Base-by-base conservation (phyloP, 2,113 vertebrate species). In the Oreamnos americanus region DNA sequence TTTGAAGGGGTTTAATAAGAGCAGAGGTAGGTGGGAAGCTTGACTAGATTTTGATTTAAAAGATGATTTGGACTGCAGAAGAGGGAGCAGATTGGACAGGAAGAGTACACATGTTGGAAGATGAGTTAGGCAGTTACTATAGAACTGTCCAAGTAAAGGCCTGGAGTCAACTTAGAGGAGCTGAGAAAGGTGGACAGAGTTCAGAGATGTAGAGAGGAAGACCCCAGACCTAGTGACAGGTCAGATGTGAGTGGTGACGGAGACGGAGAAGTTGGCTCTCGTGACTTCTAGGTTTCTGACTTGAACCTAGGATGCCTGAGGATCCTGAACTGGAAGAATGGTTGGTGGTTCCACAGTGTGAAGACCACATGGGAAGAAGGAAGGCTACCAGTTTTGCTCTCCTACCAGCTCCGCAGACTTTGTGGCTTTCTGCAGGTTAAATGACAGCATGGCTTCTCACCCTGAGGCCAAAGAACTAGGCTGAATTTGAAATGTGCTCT, bases 1-100 rank as follows among this genome's bases (percentile, higher is more conserved):
- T 90, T 90, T 58, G 67, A 97, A 90, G 43, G 4, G 14, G 95
- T 97, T 90, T 58, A 30, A 90, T 93, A 71, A 95, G 81, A 82
- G 30, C 17, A 60, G 55, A 10, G 10, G 0, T 87, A 25, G 28
- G 6, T 82, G 28, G 45, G 49, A 90, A 53, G 60, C 47, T 85
- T 67, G 39, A 85, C 39, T 58, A 47, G 79, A 74, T 19, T 74
- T 92, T 76, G 28, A 51, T 93, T 93, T 93, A 19, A 97, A 87
- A 53, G 81, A 26, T 93, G 58, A 28, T 93, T 89, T 67, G 64
- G 25, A 43, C n/a, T 71, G 1, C 30, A 39, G 87, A 62, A 78
- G 84, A 49, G 43, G 51, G 51, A 93, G n/a, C 25, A 82, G 28
- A 45, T 57, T 71, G 36, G 53, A 76, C 0, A 1, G 21, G 16